Evolutionary conservation across 37 sponge, comb jelly and placozoan genomes (phyloP).

Genomic region (Eunapius fragilis): DNA sequence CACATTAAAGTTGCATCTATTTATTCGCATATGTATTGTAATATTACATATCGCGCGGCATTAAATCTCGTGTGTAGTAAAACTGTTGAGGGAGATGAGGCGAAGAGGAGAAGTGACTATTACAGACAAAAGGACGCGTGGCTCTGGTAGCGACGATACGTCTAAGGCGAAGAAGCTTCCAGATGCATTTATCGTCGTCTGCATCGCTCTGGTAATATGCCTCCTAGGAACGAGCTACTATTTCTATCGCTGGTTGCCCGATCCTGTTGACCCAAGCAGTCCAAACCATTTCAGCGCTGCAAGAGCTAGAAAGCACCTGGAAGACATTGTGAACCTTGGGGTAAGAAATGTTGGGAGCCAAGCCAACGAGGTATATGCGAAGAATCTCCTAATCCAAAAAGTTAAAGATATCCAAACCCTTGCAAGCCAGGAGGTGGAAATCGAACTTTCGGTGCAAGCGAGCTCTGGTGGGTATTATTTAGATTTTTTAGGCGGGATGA

Average conservation of each 20-base stretch:
- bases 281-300: constrained; percentile 49
- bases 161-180: neutral
- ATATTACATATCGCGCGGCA: no score
- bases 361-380: constrained; percentile 66
- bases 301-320: constrained; percentile 57
- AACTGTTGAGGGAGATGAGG: neutral
- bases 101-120: neutral
- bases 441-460: constrained; percentile 58
- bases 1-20: no score
- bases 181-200: neutral
- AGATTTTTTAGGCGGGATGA: constrained; percentile 61
- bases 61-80: neutral
- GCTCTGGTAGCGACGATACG: neutral
- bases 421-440: constrained; percentile 30
- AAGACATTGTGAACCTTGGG: constrained; percentile 51
- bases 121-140: neutral
- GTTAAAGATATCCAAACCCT: constrained; percentile 12
- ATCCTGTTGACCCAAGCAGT: neutral
- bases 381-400: constrained; percentile 21
- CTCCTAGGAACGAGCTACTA: constrained; percentile 1
- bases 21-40: no score
- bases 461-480: constrained; percentile 43
- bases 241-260: constrained; percentile 19
- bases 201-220: neutral
- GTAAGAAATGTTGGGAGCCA: constrained; percentile 58